Percentiles rank a stretch among this genome's conserved stretches.
phyloP scores from a whole-genome alignment of 2,113 vertebrate genomes.

The Xiphophorus couchianus region DNA sequence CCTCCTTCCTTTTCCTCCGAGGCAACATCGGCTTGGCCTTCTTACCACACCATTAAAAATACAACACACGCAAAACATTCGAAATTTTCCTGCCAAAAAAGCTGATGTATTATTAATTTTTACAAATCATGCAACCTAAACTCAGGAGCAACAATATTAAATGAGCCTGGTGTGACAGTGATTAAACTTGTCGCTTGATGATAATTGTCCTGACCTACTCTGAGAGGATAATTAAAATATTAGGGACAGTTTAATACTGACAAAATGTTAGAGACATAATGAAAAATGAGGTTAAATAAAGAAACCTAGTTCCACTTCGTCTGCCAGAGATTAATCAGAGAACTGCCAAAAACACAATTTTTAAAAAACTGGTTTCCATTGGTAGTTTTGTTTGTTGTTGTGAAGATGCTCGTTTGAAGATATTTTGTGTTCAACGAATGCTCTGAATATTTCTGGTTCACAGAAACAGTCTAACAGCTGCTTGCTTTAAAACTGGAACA shows the following conservation, averaged over 20 bases:
- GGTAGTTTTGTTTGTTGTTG: not conserved
- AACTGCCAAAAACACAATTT: not conserved
- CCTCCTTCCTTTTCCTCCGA: not conserved
- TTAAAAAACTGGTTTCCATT: not conserved
- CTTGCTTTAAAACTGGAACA: not conserved
- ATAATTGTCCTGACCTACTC: conserved; percentile 1
- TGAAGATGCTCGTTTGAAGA: too few relatives aligned
- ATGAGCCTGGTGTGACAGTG: not conserved
- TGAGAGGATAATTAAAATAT: conserved; percentile 6
- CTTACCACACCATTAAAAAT: not conserved
- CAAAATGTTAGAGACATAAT: not conserved
- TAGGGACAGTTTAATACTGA: not conserved
- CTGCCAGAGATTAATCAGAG: not conserved
- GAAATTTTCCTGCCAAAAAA: not conserved
- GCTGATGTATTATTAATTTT: conserved; percentile 30
- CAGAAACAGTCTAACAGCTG: not conserved
- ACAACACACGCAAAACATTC: not conserved
- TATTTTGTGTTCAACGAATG: not conserved
- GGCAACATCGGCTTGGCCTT: not conserved
- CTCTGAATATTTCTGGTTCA: not conserved
- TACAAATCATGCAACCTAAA: conserved; percentile 1
- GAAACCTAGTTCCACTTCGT: not conserved
- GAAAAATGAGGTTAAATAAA: not conserved
- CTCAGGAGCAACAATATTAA: not conserved
- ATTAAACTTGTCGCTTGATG: conserved; percentile 7